Percentiles rank a stretch among this genome's conserved stretches.
Conservation (phyloP, 35 echinoderm and acorn worm genomes). For the Antedon bifida region DNA sequence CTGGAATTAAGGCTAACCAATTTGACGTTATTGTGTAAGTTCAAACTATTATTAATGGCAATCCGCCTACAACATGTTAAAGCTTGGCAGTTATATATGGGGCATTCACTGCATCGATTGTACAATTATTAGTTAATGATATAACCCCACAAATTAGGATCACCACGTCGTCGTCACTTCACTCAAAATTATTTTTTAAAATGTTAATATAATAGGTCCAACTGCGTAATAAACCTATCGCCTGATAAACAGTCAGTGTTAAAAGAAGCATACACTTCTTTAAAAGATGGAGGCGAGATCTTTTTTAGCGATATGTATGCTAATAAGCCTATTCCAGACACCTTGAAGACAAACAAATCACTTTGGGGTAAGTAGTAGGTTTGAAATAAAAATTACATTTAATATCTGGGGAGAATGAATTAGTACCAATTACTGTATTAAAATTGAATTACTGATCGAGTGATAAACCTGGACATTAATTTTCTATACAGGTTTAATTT, state of each 20-base stretch:
- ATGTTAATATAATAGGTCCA: conserved; percentile 9
- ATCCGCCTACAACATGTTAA: background rate
- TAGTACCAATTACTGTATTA: no score
- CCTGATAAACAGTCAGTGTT: conserved; percentile 36
- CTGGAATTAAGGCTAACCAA: conserved; percentile 22
- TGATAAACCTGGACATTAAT: no score
- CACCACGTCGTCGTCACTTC: no score
- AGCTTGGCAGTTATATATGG: no score
- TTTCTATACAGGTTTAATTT: no score
- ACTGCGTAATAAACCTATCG: conserved; percentile 49
- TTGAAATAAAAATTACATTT: no score
- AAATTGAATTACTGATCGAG: no score
- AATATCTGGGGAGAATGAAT: background rate
- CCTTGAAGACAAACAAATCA: conserved; percentile 28
- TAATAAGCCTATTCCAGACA: conserved; percentile 20
- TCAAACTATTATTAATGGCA: background rate
- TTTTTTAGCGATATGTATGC: conserved; percentile 62
- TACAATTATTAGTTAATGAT: no score
- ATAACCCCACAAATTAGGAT: no score
- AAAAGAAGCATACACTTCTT: conserved; percentile 12
- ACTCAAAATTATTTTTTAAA: background rate
- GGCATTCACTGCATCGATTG: no score
- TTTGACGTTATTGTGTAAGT: conserved; percentile 68
- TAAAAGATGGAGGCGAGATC: conserved; percentile 42
- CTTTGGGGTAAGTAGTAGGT: conserved; percentile 31